Evolutionary conservation across 1,140 invertebrate species (phyloP).

Genomic region (Apocrypta bakeri): DNA sequence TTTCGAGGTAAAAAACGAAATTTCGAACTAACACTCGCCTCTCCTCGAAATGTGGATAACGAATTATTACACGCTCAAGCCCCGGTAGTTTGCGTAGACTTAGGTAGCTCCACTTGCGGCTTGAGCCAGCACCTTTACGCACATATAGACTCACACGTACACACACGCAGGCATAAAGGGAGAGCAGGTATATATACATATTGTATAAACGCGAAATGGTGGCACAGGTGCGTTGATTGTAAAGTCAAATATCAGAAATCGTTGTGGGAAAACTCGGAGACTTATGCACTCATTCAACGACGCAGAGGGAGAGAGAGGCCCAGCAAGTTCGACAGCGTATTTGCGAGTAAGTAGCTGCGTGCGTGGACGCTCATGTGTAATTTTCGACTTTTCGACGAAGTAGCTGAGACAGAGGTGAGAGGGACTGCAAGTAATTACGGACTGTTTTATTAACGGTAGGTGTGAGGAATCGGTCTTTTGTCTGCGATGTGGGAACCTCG

Average conservation of each 20-base stretch:
- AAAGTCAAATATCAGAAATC: constrained; percentile 61
- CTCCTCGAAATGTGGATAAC: background rate
- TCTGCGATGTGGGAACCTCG: background rate
- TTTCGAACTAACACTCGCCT: too few species aligned
- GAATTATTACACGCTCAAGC: background rate
- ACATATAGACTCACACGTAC: background rate
- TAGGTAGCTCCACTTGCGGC: background rate
- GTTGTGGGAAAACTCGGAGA: constrained; percentile 52
- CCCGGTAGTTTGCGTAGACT: background rate
- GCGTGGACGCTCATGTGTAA: background rate
- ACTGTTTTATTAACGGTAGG: background rate
- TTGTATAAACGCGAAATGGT: background rate
- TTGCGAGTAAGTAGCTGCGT: background rate
- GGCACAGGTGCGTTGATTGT: constrained; percentile 60
- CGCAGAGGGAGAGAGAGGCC: background rate
- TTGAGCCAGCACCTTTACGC: constrained; percentile 1
- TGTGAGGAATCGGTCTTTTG: background rate
- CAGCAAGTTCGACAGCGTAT: constrained; percentile 1
- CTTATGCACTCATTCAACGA: constrained; percentile 10
- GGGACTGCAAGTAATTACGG: background rate
- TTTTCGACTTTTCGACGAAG: constrained; percentile 15
- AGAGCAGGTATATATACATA: too few species aligned
- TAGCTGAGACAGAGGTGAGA: background rate
- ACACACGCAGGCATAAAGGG: background rate
- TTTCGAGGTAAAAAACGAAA: too few species aligned